These are phyloP conservation scores for Lindbergichthys nudifrons DNA, from an alignment of 2,797 vertebrate genomes.

Conservation along the genomic window DNA sequence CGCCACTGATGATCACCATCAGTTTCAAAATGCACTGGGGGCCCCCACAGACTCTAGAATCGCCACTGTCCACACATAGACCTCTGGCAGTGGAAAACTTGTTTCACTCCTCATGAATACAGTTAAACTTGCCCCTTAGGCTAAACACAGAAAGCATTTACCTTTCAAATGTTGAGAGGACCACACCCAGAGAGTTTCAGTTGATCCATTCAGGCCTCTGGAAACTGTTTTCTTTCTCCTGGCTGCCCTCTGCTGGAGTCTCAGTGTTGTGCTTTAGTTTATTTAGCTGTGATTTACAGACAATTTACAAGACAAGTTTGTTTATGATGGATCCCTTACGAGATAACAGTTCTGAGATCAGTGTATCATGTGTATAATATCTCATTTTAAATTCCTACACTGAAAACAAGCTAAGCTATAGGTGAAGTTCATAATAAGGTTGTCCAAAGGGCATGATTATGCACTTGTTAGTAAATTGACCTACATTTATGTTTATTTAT, in stretches of 20 bases:
- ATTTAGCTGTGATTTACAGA: slow-evolving; percentile 32
- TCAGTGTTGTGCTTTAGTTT: slow-evolving; percentile 7
- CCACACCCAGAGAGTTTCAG: slow-evolving; percentile 67
- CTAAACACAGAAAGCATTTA: slow-evolving; percentile 62
- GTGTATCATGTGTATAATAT: neutral
- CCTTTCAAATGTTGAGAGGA: slow-evolving; percentile 54
- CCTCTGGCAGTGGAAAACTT: neutral
- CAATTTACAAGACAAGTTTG: neutral
- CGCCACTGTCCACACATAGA: neutral
- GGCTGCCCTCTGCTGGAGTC: slow-evolving; percentile 75
- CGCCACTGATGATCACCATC: too few species aligned
- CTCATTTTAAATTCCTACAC: neutral
- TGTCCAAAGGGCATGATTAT: too few species aligned
- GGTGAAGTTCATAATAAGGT: too few species aligned
- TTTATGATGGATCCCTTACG: neutral
- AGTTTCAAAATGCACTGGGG: too few species aligned
- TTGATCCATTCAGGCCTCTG: slow-evolving; percentile 4
- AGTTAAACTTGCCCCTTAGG: neutral
- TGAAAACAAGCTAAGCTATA: neutral
- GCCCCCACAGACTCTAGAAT: too few species aligned
- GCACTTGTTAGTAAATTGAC: too few species aligned
- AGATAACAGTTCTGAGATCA: neutral
- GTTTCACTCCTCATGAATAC: neutral
- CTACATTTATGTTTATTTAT: too few species aligned
- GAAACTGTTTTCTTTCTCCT: slow-evolving; percentile 18